These are phyloP conservation scores for Turritopsis dohrnii DNA, from an alignment of 30 jellyfish, hydroid and myxozoan species.

Conservation along the genomic window DNA sequence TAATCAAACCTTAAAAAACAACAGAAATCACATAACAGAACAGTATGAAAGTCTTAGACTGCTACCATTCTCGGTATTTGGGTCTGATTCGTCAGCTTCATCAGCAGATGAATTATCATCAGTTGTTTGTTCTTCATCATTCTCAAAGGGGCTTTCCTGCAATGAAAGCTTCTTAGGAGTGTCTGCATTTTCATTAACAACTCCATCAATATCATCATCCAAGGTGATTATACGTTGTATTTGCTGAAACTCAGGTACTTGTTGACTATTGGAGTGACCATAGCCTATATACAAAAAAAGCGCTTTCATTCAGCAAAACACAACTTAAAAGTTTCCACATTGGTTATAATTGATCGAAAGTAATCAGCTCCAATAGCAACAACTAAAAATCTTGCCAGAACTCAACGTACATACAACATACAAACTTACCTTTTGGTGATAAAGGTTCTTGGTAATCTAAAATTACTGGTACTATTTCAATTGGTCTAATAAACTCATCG, in stretches of 20 bases:
- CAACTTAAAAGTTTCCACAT: no score
- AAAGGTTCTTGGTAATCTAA: slow-evolving; percentile 4
- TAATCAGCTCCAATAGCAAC: no score
- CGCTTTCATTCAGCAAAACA: no score
- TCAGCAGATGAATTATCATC: slow-evolving; percentile 24
- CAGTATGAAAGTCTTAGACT: background rate
- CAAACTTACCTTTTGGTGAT: slow-evolving; percentile 1
- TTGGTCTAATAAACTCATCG: background rate
- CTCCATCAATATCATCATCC: slow-evolving; percentile 9
- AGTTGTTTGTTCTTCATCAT: background rate
- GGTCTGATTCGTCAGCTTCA: slow-evolving; percentile 9
- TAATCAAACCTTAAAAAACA: background rate
- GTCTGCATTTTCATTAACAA: background rate
- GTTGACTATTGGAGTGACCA: background rate
- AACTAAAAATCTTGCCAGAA: no score
- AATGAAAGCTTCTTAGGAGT: background rate
- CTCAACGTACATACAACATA: no score
- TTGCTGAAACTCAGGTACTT: slow-evolving; percentile 1
- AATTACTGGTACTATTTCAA: background rate
- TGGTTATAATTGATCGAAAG: no score
- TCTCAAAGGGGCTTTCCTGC: background rate
- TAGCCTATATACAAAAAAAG: background rate
- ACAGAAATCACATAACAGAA: background rate
- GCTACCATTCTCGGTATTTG: slow-evolving; percentile 3
- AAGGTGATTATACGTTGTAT: background rate